Percentiles rank a stretch among this genome's conserved stretches.
Conservation (phyloP, 2,113 vertebrate genomes). For the Chloebia gouldiae region DNA sequence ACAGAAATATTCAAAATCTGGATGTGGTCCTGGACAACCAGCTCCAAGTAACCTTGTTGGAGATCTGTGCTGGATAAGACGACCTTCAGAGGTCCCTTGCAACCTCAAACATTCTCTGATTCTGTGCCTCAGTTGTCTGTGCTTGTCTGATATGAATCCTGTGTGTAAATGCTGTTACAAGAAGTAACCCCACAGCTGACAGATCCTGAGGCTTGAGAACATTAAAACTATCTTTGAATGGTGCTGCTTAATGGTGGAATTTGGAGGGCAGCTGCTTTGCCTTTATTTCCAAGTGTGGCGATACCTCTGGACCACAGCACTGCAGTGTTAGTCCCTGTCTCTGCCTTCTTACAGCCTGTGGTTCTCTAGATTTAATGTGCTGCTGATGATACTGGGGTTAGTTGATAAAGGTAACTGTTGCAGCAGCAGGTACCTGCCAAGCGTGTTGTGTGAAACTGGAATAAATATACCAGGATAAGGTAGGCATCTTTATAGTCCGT, state of each 20-base stretch:
- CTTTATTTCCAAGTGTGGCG: background rate
- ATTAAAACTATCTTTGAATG: background rate
- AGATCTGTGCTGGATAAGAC: background rate
- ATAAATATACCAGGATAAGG: background rate
- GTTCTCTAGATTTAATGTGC: background rate
- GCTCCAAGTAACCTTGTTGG: background rate
- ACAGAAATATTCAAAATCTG: background rate
- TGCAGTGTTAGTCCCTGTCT: background rate
- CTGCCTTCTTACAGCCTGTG: background rate
- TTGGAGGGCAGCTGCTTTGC: background rate
- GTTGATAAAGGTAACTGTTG: background rate
- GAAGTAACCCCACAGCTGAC: background rate
- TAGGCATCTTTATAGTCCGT: background rate
- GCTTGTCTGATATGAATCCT: background rate
- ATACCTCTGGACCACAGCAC: background rate
- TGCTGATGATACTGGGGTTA: background rate
- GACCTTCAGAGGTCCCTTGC: background rate
- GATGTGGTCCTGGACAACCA: background rate
- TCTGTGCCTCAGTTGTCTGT: background rate
- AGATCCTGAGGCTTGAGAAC: background rate
- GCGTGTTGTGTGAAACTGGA: background rate
- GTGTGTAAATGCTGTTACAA: background rate
- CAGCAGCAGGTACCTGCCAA: background rate
- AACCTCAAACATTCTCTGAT: background rate
- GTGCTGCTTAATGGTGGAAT: background rate